Evolutionary conservation across 2,888 invertebrate species (phyloP).

Genomic region (Orchesellides sinensis): DNA sequence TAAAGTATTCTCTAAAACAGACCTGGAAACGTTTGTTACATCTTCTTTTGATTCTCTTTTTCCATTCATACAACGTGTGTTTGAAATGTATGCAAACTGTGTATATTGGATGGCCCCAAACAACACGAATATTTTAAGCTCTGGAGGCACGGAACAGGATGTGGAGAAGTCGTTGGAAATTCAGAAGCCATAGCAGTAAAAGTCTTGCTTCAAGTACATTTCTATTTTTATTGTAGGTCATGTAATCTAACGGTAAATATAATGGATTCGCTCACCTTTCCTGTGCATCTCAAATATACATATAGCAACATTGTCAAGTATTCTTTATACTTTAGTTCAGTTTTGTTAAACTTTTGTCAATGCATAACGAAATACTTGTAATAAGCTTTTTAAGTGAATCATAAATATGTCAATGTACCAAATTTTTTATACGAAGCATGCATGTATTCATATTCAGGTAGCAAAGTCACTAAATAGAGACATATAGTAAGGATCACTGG

Average conservation of each 20-base stretch:
- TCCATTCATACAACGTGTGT: background rate
- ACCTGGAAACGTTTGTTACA: background rate
- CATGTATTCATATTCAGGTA: too few species aligned
- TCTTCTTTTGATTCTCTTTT: background rate
- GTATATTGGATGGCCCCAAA: background rate
- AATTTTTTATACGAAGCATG: too few species aligned
- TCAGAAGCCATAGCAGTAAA: background rate
- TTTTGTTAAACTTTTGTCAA: too few species aligned
- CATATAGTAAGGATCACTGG: too few species aligned
- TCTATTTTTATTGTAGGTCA: conserved; percentile 18
- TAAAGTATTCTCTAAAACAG: background rate
- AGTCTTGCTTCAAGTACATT: background rate
- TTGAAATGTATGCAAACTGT: background rate
- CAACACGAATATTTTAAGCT: background rate
- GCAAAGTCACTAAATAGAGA: too few species aligned
- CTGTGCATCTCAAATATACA: too few species aligned
- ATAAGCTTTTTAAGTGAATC: too few species aligned
- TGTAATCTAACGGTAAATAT: background rate
- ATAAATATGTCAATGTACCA: too few species aligned
- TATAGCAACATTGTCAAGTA: too few species aligned
- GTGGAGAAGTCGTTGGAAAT: conserved; percentile 16
- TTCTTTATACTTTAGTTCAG: too few species aligned
- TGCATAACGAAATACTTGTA: too few species aligned
- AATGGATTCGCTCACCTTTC: background rate
- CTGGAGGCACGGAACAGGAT: too few species aligned